Base-by-base conservation (phyloP, 2,888 invertebrate genomes). In the Sturmia bella region DNA sequence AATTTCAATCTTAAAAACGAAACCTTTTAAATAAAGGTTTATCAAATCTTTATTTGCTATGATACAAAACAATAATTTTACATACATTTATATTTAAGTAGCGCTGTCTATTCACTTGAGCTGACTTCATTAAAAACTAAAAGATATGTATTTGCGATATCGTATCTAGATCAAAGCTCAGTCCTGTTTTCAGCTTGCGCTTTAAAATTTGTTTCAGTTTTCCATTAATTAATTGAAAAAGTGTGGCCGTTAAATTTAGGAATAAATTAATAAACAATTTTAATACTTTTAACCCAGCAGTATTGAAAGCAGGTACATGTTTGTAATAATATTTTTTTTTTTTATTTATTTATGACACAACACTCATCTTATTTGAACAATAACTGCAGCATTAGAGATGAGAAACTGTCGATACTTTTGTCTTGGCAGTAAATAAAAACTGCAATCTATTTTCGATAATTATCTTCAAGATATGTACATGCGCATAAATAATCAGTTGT, bases 401-500 rank as follows among this genome's bases (percentile, higher is more conserved):
- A 41, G 37, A 76, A 68, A 76, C 37, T 68, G 37, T 52, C 59
- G 54, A 69, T 69, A 50, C 52, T 39, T 24, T 73, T 61, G 32
- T 32, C 9, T 56, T 56, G 19, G 24, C 13, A 27, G 56, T 45
- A 24, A 50, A 69, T 3, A 66, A 56, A 59, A 66, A 66, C 15
- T 11, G 63, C 48, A 61, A 41, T 80, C 50, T 57, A 69, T 75
- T 80, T 50, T 63, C 57, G 80, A 80, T 75, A 69, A 75, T 57
- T 80, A 80, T 75, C 75, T 73, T 27, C 1, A n/a, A 66, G 24
- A 24, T 64, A 45, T n/a, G n/a, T n/a, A n/a, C 48, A 19, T 52
- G 37, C 41, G 15, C n/a, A 52, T 70, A 24, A 27, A 19, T 56
- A 37, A 24, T 68, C 32, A 15, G 63, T 52, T 24, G 5, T 43